Conservation (phyloP, 64 coral and sea anemone genomes). For the Dendronephthya gigantea region DNA sequence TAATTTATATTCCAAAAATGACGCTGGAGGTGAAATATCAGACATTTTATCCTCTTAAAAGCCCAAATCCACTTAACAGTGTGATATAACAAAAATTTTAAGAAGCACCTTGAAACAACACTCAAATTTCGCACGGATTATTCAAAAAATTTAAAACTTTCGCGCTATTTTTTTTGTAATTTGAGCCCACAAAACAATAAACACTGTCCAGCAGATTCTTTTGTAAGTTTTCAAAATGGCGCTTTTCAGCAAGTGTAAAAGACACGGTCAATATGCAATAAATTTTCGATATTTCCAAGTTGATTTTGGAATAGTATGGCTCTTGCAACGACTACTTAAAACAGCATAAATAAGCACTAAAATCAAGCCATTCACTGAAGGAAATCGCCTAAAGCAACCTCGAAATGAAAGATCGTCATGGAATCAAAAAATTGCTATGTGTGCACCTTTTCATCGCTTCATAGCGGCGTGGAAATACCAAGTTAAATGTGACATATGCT, state of each 20-base stretch:
- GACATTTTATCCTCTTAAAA: background rate
- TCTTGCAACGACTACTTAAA: background rate
- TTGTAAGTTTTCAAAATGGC: background rate
- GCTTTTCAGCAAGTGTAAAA: background rate
- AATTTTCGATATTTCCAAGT: background rate
- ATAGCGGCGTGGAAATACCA: background rate
- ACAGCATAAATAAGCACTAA: background rate
- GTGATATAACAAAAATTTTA: background rate
- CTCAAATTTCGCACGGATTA: background rate
- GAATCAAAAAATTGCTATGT: background rate
- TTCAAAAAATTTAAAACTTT: background rate
- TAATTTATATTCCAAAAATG: background rate
- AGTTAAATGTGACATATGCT: background rate
- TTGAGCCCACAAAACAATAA: background rate
- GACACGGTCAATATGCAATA: background rate
- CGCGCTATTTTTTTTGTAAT: background rate
- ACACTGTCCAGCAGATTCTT: background rate
- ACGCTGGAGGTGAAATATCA: background rate
- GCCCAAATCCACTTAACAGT: background rate
- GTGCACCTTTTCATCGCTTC: background rate
- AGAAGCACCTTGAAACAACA: background rate
- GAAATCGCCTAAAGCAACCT: background rate
- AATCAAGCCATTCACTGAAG: background rate
- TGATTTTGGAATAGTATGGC: background rate
- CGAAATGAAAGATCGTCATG: background rate